phyloP scores from a whole-genome alignment of 2,113 vertebrate genomes.

The Poecile atricapillus region DNA sequence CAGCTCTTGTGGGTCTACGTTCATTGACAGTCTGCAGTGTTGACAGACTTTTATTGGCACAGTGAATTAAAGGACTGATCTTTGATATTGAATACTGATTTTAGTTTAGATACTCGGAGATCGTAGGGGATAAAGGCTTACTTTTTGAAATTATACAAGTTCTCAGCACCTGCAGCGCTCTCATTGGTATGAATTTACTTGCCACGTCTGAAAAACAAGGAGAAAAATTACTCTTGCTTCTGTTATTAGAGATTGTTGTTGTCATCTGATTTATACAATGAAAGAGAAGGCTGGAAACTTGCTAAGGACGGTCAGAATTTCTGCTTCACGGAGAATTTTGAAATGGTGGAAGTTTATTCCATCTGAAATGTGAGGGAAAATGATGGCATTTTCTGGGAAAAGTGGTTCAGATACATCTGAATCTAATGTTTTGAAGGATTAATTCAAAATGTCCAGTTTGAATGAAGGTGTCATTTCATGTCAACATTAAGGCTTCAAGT shows the following conservation, averaged over 20 bases:
- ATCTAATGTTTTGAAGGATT: background rate
- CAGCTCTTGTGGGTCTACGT: background rate
- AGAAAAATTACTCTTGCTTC: background rate
- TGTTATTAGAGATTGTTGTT: background rate
- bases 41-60: background rate
- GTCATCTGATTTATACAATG: background rate
- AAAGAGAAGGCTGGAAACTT: background rate
- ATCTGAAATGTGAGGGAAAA: background rate
- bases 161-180: background rate
- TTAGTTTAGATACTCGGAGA: background rate
- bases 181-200: background rate
- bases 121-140: background rate
- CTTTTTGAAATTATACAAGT: background rate
- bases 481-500: background rate
- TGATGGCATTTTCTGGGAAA: background rate
- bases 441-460: background rate
- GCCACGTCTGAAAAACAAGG: background rate
- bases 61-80: background rate
- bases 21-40: background rate
- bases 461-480: background rate
- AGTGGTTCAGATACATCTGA: background rate
- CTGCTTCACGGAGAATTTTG: background rate
- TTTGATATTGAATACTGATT: background rate
- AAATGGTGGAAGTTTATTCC: background rate
- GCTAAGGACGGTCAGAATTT: background rate